Conservation (phyloP, 2,113 vertebrate genomes). For the Aplodontia rufa region DNA sequence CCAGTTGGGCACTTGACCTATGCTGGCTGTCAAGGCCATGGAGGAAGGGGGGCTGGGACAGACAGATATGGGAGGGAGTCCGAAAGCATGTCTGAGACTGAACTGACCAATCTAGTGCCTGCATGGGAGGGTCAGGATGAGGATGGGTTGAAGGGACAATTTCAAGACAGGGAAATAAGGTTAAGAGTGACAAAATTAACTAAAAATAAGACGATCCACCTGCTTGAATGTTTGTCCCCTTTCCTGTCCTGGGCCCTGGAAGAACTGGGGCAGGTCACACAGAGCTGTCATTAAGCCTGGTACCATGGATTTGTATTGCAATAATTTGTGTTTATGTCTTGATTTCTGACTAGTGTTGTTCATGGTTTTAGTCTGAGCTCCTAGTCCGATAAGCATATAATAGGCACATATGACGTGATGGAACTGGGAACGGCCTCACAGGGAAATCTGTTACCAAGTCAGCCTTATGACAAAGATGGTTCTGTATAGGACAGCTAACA, state of each 20-base stretch:
- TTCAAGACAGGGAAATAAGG: background rate
- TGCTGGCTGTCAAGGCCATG: background rate
- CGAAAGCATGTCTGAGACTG: background rate
- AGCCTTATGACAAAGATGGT: background rate
- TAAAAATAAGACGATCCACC: background rate
- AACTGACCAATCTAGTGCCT: background rate
- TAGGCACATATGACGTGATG: background rate
- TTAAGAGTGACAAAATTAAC: background rate
- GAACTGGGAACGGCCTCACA: background rate
- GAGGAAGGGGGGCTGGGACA: background rate
- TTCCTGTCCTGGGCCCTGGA: background rate
- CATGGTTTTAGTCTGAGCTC: background rate
- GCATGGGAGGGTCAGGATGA: accelerated
- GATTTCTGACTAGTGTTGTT: background rate
- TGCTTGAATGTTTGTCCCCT: background rate
- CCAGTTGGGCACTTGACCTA: background rate
- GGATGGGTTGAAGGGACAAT: background rate
- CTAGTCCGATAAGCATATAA: background rate
- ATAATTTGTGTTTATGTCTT: background rate
- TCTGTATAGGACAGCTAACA: background rate
- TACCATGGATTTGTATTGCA: background rate
- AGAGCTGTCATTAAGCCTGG: background rate
- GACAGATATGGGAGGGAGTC: background rate
- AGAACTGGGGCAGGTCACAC: background rate
- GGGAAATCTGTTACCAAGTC: background rate